Evolutionary conservation across 2,888 invertebrate species (phyloP).

Genomic region (Drosophila buzzatii): DNA sequence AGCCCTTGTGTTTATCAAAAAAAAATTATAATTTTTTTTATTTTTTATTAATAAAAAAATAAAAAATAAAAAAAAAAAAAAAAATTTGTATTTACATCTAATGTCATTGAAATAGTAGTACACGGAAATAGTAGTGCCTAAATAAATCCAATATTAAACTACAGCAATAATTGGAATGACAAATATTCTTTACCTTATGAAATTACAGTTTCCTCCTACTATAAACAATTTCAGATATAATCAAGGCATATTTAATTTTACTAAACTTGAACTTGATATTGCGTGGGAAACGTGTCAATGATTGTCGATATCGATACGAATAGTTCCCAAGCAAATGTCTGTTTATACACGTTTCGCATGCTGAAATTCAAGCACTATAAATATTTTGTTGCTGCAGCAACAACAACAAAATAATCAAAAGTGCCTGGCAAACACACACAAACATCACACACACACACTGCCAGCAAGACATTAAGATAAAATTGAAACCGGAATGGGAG

Average conservation of each 20-base stretch:
- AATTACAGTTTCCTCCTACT: not conserved
- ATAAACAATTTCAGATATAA: not conserved
- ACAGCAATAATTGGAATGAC: too few relatives aligned
- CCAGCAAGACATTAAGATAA: constrained; percentile 9
- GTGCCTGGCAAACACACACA: constrained; percentile 26
- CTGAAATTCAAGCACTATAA: constrained; percentile 48
- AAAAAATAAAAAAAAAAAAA: too few relatives aligned
- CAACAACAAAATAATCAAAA: constrained; percentile 57
- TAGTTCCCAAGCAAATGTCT: constrained; percentile 11
- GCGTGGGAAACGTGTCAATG: constrained; percentile 7
- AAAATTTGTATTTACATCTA: too few relatives aligned
- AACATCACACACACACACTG: not conserved
- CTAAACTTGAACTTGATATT: constrained; percentile 2
- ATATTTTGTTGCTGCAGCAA: constrained; percentile 31
- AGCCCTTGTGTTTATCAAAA: too few relatives aligned
- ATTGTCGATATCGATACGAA: constrained; percentile 32
- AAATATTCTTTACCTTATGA: too few relatives aligned
- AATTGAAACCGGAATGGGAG: constrained; percentile 27
- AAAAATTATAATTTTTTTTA: too few relatives aligned
- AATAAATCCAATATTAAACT: too few relatives aligned
- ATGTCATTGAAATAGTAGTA: too few relatives aligned
- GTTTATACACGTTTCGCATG: constrained; percentile 37
- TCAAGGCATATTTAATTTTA: not conserved
- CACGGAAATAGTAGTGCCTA: too few relatives aligned
- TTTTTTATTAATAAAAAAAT: too few relatives aligned